Evolutionary conservation across 2,888 invertebrate species (phyloP), one percentile per base, ranked within the genome.

Genomic region (Saturnia pavonia): DNA sequence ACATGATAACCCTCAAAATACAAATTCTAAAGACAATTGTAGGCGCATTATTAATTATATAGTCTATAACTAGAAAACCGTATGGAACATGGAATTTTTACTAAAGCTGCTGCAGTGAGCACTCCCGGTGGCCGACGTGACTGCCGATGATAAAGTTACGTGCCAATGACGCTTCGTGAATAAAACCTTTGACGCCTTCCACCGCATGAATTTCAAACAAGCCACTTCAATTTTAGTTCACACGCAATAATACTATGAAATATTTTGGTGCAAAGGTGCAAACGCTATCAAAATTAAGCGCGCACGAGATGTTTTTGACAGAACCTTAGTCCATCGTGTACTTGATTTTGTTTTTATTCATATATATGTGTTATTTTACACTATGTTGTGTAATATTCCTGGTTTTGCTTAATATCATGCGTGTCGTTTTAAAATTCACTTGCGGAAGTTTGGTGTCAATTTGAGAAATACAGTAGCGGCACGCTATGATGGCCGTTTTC

Each of bases 171-270:
- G 54, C 51, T 42, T 54, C 86, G 85, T 83, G 88, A 87, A 89
- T 89, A 89, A 90, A 91, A 88, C 88, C 90, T 92, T 92, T 91
- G 91, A 91, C 86, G 89, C 88, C 88, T 88, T 91, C 89, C 83
- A 82, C 88, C 82, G 87, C 86, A 79, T 86, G 86, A 85, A 86
- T 88, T 88, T 85, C 84, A 80, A 85, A 83, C 85, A 82, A 83
- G 81, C 82, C 88, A 86, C 88, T 88, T 90, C 88, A 90, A 88
- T 88, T 88, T 85, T 84, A 86, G 87, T 87, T 85, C 85, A 85
- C 87, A 89, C 82, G 84, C 77, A 74, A 68, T 22, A 45, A 45
- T 60, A 40, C 57, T 22, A 72, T 57, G 43, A 71, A 45, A 45
- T 67, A 68, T 73, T 73, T 76, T 72, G n/a, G n/a, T n/a, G 66